Evolutionary conservation across 2,888 invertebrate genomes (phyloP), one percentile per base, ranked within the genome.

Genomic region (Mesorhabditis belari): DNA sequence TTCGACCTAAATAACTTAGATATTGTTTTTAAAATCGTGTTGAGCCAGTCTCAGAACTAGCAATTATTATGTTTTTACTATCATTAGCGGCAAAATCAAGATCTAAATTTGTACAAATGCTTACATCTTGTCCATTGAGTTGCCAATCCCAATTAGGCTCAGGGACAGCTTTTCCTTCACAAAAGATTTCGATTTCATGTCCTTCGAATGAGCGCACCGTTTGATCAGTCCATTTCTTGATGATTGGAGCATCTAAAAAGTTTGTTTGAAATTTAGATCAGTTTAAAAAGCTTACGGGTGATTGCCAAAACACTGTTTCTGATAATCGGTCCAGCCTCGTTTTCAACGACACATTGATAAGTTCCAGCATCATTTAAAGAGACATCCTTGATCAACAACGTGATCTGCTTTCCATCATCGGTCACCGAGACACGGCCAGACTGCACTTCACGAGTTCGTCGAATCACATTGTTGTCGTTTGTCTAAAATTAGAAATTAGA

Each of bases 91-190:
- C n/a, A n/a, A n/a, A n/a, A n/a, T n/a, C n/a, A n/a, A n/a, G n/a
- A n/a, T 21, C 27, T 21, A 21, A 44, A 44, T 35, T 53, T 53
- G 35, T 25, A 5, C 17, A 44, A n/a, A 12, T 5, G 24, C 53
- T 49, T 44, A 69, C 63, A 57, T 73, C 68, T 24, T 64, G 50
- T 29, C 66, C 73, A 55, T 71, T 58, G 23, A 58, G 67, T 17
- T 51, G 56, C 75, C 75, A 75, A 12, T 54, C 61, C 72, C 70
- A 75, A 24, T 60, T 63, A 5, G 74, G 67, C 17, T 56, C 64
- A 12, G 76, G 76, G 17, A 74, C 71, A 12, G 75, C 72, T 2
- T 70, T 67, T 3, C 67, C 74, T 19, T 67, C 69, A 54, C 76
- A 76, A 52, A 64, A 69, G 54, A 76, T 58, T 0, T 62, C 56